Percentiles rank a stretch among this genome's conserved stretches.
These are phyloP conservation scores for Hyalella azteca DNA, from an alignment of 2,888 invertebrate genomes.

Conservation along the genomic window DNA sequence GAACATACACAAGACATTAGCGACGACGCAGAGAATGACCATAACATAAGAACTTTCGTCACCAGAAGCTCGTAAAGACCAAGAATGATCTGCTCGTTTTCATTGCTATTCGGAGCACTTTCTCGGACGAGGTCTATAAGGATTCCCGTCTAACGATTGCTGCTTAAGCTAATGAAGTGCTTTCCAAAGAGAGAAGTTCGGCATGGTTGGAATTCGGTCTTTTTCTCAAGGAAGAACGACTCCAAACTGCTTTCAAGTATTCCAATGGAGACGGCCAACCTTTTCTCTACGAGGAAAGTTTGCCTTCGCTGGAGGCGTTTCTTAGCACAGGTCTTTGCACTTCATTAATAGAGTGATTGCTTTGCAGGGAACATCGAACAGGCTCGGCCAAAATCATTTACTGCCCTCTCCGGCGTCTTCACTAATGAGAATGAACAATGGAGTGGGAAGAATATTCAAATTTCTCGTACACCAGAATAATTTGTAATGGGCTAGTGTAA, in stretches of 20 bases:
- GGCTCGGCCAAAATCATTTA: not conserved
- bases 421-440: no score
- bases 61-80: not conserved
- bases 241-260: not conserved
- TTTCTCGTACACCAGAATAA: no score
- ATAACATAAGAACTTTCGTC: no score
- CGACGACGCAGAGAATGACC: no score
- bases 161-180: constrained; percentile 33
- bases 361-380: not conserved
- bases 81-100: constrained; percentile 16
- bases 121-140: not conserved
- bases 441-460: no score
- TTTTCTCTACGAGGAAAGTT: constrained; percentile 5
- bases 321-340: not conserved
- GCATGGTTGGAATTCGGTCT: not conserved
- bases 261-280: not conserved
- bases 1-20: no score
- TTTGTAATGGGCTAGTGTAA: no score
- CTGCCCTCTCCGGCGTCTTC: no score
- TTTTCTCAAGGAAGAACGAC: not conserved
- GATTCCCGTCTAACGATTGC: constrained; percentile 24
- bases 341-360: not conserved
- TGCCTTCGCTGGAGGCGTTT: not conserved
- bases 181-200: constrained; percentile 30
- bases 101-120: constrained; percentile 23